phyloP scores from a whole-genome alignment of 2,888 invertebrate genomes.

The Machimus rusticus region DNA sequence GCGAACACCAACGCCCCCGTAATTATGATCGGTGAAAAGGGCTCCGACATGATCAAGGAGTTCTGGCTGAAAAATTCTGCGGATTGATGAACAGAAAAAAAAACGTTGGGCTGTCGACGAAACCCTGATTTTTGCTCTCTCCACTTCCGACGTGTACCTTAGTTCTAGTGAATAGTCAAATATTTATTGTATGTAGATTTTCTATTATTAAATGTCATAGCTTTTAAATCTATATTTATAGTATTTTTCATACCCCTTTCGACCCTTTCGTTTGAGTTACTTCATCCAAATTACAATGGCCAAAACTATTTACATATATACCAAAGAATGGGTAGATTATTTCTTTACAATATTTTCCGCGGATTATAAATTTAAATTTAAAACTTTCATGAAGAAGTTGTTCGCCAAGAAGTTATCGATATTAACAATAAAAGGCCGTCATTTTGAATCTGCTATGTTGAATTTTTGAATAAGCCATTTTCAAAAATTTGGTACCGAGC shows the following conservation, averaged over 20 bases:
- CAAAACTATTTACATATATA: too few species aligned
- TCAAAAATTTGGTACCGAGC: too few species aligned
- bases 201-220: neutral
- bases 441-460: too few species aligned
- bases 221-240: neutral
- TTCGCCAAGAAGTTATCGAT: too few species aligned
- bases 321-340: too few species aligned
- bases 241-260: neutral
- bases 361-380: too few species aligned
- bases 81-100: conserved; percentile 54
- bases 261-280: too few species aligned
- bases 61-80: conserved; percentile 73
- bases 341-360: too few species aligned
- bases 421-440: too few species aligned
- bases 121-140: neutral
- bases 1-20: conserved; percentile 87
- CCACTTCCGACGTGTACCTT: neutral
- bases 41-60: conserved; percentile 85
- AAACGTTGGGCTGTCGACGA: neutral
- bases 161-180: neutral
- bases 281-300: too few species aligned
- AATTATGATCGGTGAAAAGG: conserved; percentile 92
- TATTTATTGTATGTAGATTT: conserved; percentile 12
- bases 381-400: too few species aligned
- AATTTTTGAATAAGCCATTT: too few species aligned